Evolutionary conservation across 2,113 vertebrate species (phyloP).

Genomic region (Martes martes): DNA sequence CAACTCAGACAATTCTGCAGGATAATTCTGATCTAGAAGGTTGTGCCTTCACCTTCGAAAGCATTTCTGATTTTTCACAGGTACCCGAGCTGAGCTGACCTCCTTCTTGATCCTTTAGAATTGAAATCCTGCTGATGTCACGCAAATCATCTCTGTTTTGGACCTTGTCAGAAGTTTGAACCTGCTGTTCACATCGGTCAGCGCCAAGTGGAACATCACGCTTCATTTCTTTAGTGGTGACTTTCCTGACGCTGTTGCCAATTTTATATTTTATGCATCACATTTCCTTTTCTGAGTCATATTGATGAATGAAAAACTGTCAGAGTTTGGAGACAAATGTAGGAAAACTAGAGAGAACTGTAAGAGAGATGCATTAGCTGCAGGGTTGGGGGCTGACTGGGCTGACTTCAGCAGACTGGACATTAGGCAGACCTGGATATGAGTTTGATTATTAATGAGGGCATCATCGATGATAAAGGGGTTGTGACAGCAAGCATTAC

Average conservation of each 20-base stretch:
- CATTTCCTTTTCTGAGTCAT: conserved; percentile 18
- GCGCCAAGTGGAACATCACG: too few species aligned
- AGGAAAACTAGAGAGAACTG: neutral
- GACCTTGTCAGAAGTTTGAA: neutral
- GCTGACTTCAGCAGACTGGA: neutral
- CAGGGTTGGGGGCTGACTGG: neutral
- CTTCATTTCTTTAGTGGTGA: neutral
- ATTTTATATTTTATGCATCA: neutral
- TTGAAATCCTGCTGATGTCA: neutral
- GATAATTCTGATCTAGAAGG: neutral
- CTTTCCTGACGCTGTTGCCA: neutral
- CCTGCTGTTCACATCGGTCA: neutral
- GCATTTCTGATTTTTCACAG: neutral
- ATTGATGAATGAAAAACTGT: neutral
- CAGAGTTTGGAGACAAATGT: neutral
- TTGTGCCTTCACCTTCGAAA: too few species aligned
- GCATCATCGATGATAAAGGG: neutral
- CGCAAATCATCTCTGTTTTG: neutral
- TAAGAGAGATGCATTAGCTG: neutral
- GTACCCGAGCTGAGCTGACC: neutral
- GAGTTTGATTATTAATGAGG: neutral
- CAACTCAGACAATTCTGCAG: neutral
- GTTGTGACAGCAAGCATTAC: neutral
- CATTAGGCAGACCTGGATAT: neutral
- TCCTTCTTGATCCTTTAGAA: neutral